Evolutionary conservation across 2,888 invertebrate genomes (phyloP), one percentile per base, ranked within the genome.

Genomic region (Lasioglossum leucozonium): DNA sequence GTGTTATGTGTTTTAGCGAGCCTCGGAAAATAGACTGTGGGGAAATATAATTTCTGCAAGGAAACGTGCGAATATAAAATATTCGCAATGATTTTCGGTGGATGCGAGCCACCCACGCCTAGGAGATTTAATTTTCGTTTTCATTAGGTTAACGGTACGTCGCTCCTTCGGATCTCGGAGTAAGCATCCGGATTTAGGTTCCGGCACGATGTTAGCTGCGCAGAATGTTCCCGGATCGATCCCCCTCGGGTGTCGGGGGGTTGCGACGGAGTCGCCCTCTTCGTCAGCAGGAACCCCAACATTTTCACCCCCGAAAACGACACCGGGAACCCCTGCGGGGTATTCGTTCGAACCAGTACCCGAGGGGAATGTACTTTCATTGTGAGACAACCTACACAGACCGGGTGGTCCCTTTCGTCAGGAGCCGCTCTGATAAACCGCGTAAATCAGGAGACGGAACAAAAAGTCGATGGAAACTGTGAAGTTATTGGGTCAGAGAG

Each of bases 211-310:
- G 92, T 86, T 89, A 91, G 92, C 88, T 91, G 77, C 81, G 85
- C 83, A 82, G 87, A 91, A 82, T 82, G 89, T 89, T 81, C 88
- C 83, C 86, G 91, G 93, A 93, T 93, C 93, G 93, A 93, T 93
- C 91, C 90, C 91, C 91, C 89, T 91, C 89, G 90, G 71, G 80
- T 58, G 47, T 73, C 77, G 75, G 88, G 82, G 88, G 83, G 85
- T 80, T 77, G 83, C 89, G 90, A 89, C 89, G 72, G 81, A 89
- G 86, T 87, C 90, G 90, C 90, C 88, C 84, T 88, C 89, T 89
- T 58, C 86, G 90, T 89, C 87, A 62, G 72, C 82, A 44, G 88
- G 86, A 72, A 88, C 86, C 89, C 89, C 75, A 79, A 81, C 87
- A 69, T 87, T 85, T 89, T 89, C 87, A 84, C 79, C 84, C 87